These are phyloP conservation scores for Sphaeramia orbicularis DNA, from an alignment of 2,797 vertebrate genomes.

Conservation along the genomic window DNA sequence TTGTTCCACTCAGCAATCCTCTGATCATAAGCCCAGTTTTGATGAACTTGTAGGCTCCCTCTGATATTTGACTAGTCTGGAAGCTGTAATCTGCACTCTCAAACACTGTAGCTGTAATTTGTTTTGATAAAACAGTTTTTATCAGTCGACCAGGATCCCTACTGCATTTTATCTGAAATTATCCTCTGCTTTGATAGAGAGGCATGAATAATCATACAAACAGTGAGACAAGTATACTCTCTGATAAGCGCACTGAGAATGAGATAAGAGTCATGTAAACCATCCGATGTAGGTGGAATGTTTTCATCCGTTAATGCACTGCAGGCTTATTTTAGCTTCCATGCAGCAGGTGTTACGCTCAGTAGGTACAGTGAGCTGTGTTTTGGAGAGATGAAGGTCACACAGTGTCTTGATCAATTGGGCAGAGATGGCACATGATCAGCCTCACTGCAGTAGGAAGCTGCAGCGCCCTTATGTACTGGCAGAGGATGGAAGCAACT, in stretches of 20 bases:
- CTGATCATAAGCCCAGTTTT: slow-evolving; percentile 17
- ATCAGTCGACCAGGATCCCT: slow-evolving; percentile 17
- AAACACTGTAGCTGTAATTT: slow-evolving; percentile 37
- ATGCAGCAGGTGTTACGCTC: slow-evolving; percentile 6
- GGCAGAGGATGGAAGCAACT: no score
- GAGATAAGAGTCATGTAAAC: slow-evolving; percentile 45
- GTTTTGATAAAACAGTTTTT: slow-evolving; percentile 33
- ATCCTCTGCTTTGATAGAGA: slow-evolving; percentile 48
- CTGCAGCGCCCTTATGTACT: background rate
- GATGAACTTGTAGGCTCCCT: background rate
- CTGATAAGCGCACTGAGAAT: slow-evolving; percentile 34
- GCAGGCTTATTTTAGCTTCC: slow-evolving; percentile 6
- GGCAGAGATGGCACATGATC: background rate
- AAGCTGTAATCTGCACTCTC: background rate
- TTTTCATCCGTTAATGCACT: slow-evolving; percentile 13
- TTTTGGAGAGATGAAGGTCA: slow-evolving; percentile 15
- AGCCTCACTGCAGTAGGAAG: background rate
- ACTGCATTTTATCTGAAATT: slow-evolving; percentile 32
- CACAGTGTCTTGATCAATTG: slow-evolving; percentile 4
- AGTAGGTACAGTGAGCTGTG: background rate
- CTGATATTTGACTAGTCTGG: background rate
- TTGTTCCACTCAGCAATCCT: slow-evolving; percentile 10
- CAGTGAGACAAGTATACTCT: slow-evolving; percentile 22
- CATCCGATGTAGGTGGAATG: slow-evolving; percentile 32
- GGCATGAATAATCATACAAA: slow-evolving; percentile 20